A percentile compares a stretch with the other conserved stretches of the same genome.
These are phyloP conservation scores for Porites evermanni DNA, from an alignment of 92 coral and sea anemone species.

Conservation along the genomic window DNA sequence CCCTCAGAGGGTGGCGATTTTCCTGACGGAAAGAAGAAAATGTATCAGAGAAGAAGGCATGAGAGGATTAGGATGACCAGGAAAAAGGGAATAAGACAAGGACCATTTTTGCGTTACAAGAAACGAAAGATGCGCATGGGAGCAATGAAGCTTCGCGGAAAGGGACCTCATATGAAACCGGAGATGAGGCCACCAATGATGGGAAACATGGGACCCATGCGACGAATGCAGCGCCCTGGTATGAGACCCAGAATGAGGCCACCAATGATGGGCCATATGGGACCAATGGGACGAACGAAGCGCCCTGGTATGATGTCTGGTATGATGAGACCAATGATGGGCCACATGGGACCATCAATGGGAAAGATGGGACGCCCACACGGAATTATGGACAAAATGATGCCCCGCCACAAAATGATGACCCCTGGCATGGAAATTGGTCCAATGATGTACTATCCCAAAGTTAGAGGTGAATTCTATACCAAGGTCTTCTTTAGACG, in stretches of 20 bases:
- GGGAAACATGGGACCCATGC: neutral
- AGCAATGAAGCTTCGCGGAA: neutral
- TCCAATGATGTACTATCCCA: neutral
- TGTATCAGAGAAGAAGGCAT: too few relatives aligned
- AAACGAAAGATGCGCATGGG: neutral
- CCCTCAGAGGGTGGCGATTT: neutral
- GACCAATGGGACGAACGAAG: neutral
- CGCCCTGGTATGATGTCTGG: neutral
- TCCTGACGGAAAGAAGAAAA: too few relatives aligned
- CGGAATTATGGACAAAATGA: neutral
- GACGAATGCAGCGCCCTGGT: neutral
- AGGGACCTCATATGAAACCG: conserved; percentile 1
- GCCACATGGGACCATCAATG: neutral
- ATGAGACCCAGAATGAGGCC: neutral
- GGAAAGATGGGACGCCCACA: neutral
- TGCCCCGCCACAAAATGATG: neutral
- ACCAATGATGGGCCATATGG: neutral
- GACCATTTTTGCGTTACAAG: neutral
- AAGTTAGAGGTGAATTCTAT: conserved; percentile 52
- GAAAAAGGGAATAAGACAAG: neutral
- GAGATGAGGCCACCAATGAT: conserved; percentile 2
- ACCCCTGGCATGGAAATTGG: conserved; percentile 24
- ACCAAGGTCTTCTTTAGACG: conserved; percentile 48
- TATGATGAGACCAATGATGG: neutral
- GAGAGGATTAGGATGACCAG: neutral